Evolutionary conservation across 2,888 invertebrate species (phyloP).

Genomic region (Nowickia ferox): DNA sequence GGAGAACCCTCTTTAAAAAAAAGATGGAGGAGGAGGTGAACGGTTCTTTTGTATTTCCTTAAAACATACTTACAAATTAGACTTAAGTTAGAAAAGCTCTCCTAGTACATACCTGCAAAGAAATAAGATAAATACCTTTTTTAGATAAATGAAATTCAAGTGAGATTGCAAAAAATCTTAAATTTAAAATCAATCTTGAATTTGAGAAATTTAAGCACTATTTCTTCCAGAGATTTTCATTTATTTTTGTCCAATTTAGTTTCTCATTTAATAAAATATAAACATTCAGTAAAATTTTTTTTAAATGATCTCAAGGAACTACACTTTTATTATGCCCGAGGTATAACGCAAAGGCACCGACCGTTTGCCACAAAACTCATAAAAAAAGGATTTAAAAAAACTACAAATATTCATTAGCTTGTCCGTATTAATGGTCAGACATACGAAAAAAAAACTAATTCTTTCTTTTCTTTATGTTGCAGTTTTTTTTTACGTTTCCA

Average conservation of each 20-base stretch:
- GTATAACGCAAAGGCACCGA: slow-evolving; percentile 37
- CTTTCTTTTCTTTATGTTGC: slow-evolving; percentile 23
- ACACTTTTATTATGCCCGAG: slow-evolving; percentile 23
- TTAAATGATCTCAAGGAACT: slow-evolving; percentile 13
- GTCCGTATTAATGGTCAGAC: slow-evolving; percentile 36
- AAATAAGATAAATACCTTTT: background rate
- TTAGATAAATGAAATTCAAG: background rate
- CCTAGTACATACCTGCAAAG: slow-evolving; percentile 35
- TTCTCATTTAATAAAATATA: background rate
- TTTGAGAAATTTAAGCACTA: background rate
- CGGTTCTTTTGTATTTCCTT: background rate
- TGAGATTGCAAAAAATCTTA: background rate
- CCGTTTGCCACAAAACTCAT: slow-evolving; percentile 3
- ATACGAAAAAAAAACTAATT: slow-evolving; percentile 15
- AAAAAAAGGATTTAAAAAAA: slow-evolving; percentile 34
- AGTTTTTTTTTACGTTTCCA: slow-evolving; percentile 37
- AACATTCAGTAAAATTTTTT: background rate
- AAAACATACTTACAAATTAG: slow-evolving; percentile 10
- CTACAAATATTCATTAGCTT: slow-evolving; percentile 38
- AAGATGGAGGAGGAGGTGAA: background rate
- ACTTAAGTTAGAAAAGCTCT: background rate
- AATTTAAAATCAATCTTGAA: background rate
- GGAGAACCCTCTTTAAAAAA: background rate
- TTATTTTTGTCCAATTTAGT: background rate
- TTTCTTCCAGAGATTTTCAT: background rate